Base-by-base conservation (phyloP, 2,888 invertebrate species). In the Agriopis marginaria region DNA sequence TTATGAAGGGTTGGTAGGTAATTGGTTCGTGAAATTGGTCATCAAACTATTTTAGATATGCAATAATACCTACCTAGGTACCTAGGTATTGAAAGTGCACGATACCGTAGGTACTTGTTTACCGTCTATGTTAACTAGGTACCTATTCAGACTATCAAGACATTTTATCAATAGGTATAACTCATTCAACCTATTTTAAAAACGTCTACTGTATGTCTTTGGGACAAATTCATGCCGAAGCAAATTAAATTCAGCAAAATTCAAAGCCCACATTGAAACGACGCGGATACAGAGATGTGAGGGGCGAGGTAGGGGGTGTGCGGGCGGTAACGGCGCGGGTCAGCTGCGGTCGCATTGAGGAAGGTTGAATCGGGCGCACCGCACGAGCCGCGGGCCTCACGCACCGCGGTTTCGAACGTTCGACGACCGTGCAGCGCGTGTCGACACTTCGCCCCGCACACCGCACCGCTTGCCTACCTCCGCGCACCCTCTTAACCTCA, bases 371-470 rank as follows among this genome's bases (percentile, higher is more conserved):
- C 91, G 93, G 91, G 89, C 91, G 90, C 93, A 92, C 92, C 91
- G 91, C 93, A 92, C 92, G 92, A 91, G 92, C 90, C 88, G 86
- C 70, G 77, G 88, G 94, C 93, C 90, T 90, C 90, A 81, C 50
- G 7, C 69, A 90, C 89, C 79, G 81, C 80, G 93, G 91, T 92
- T 93, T 80, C 92, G 85, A 87, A 86, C 93, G 93, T 92, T 93
- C 93, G 91, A 86, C 90, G 93, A 92, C 92, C 92, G 91, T 86
- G 86, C 86, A 85, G 92, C 95, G 95, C 95, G 95, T 95, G 95
- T 94, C 89, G 89, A 83, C 85, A 79, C 86, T 82, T 84, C 86
- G 81, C 84, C 85, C 89, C 88, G 82, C 87, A 77, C 86, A 70
- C 84, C 84, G 61, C 88, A 49, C 76, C 76, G 54, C 82, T 75